Evolutionary conservation across 2,113 vertebrate genomes (phyloP).

Genomic region (Laterallus jamaicensis): DNA sequence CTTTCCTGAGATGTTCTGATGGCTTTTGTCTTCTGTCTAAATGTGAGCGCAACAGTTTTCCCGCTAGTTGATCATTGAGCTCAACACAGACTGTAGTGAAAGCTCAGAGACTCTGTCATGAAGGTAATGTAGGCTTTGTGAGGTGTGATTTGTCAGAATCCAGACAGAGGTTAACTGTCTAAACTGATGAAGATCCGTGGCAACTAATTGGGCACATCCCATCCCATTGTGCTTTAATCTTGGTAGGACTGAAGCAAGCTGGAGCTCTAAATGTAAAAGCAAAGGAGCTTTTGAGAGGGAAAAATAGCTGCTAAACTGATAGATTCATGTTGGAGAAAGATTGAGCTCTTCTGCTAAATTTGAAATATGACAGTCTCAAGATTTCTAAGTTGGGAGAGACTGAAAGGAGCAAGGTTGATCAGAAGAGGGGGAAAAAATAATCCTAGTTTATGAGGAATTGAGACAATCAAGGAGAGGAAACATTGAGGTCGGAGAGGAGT

Average conservation of each 20-base stretch:
- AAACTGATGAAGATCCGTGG: not conserved
- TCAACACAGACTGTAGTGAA: not conserved
- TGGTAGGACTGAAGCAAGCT: not conserved
- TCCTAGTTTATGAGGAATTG: not conserved
- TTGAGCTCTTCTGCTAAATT: not conserved
- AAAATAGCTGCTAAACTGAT: not conserved
- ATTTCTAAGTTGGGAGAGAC: not conserved
- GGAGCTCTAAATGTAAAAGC: not conserved
- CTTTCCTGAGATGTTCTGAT: not conserved
- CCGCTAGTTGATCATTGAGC: not conserved
- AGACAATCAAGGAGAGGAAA: not conserved
- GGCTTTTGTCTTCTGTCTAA: not conserved
- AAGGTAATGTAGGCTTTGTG: not conserved
- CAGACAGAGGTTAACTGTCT: not conserved
- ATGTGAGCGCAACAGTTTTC: not conserved
- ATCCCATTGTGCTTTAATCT: not conserved
- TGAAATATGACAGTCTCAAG: not conserved
- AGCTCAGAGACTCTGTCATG: not conserved
- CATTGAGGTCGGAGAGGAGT: not conserved
- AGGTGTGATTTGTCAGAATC: not conserved
- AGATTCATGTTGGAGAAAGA: not conserved
- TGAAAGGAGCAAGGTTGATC: not conserved
- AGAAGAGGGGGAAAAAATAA: not conserved
- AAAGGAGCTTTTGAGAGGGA: not conserved
- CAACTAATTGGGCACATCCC: not conserved